Base-by-base conservation (phyloP, 1,140 invertebrate genomes). In the Euwallacea similis region DNA sequence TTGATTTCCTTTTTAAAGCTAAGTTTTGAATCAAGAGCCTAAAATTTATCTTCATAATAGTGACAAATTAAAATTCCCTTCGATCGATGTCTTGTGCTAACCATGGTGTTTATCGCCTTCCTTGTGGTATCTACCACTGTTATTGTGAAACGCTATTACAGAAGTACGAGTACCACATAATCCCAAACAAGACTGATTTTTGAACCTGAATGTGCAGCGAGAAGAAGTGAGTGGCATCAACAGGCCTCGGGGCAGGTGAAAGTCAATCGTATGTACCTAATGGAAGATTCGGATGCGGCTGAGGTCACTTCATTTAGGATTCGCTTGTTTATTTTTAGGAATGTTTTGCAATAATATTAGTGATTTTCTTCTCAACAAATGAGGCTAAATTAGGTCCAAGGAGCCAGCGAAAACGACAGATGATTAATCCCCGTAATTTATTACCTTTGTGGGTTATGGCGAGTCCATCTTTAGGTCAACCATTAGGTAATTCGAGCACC, bases 161-260 rank as follows among this genome's bases (percentile, higher is more conserved):
- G 21, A 58, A 58, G 13, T 10, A 41, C 55, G 15, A 58, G 16
- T 16, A 15, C 21, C 55, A 10, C 55, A 61, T 61, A 43, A 43
- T 56, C 54, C 16, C 11, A 16, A 61, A 33, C 21, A 33, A 33
- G 11, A 61, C 42, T 7, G 9, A n/a, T 42, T 60, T 61, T 61
- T 61, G 59, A 61, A 61, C 42, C 59, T 61, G 21, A 41, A 61
- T 61, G 59, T 61, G 59, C 59, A 61, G 9, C 42, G 11, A 8
- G 46, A 58, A 61, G 59, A 61, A 61, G 59, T 61, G 59, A 61
- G 59, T 61, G 59, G 59, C 9, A 61, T 61, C 59, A 0, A 43
- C n/a, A 11, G 55, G 7, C 59, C 42, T 42, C 9, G 33, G 59
- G 41, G 41, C 42, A 43, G 42, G 59, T 61, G 59, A 61, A 61